Conservation (phyloP, 2,113 vertebrate species). For the Nanorana parkeri region DNA sequence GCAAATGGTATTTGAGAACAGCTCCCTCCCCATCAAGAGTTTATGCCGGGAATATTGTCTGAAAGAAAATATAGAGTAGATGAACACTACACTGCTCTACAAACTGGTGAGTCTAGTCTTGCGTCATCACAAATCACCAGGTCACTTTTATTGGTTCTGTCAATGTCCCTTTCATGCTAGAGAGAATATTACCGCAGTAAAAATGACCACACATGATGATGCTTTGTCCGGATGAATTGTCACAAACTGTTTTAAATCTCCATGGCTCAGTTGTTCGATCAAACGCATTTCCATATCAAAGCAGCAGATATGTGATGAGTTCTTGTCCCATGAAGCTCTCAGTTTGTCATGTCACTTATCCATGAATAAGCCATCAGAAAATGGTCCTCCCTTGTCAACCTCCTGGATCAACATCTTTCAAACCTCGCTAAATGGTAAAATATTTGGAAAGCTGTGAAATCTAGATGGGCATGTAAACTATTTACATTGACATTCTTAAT, state of each 20-base stretch:
- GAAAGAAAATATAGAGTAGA: background rate
- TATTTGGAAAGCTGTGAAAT: background rate
- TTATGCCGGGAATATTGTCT: background rate
- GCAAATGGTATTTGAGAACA: no score
- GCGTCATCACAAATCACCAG: slow-evolving; percentile 18
- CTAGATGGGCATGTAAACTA: no score
- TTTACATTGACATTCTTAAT: no score
- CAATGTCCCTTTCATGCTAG: background rate
- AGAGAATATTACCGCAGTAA: background rate
- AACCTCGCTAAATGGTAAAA: background rate
- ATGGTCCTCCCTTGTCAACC: background rate
- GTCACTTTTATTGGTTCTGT: background rate
- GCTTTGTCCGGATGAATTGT: slow-evolving; percentile 12
- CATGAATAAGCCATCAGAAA: background rate
- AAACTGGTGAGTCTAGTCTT: background rate
- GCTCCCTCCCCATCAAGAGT: no score
- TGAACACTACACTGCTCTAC: background rate
- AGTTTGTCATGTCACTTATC: slow-evolving; percentile 13
- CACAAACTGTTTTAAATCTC: slow-evolving; percentile 10
- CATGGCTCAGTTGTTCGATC: slow-evolving; percentile 7
- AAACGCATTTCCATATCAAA: slow-evolving; percentile 39
- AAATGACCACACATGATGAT: slow-evolving; percentile 46
- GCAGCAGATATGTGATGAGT: background rate
- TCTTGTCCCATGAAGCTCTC: background rate
- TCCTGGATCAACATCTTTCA: background rate